Evolutionary conservation across 1,140 invertebrate genomes (phyloP).

Genomic region (Arion vulgaris): DNA sequence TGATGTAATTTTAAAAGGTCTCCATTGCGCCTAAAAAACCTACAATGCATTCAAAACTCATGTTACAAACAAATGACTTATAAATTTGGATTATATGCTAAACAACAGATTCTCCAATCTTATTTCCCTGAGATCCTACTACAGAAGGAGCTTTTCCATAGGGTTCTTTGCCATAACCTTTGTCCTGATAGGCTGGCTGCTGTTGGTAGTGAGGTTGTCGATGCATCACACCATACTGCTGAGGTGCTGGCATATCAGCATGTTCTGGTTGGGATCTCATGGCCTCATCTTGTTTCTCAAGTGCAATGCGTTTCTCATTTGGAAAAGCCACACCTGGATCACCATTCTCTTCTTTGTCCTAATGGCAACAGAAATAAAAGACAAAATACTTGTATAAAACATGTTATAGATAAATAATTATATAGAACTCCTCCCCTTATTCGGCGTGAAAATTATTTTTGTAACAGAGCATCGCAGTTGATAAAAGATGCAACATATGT

Average conservation of each 20-base stretch:
- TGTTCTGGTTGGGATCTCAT: conserved; percentile 26
- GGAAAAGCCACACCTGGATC: conserved; percentile 33
- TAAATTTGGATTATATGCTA: too few relatives aligned
- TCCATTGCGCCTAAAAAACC: too few relatives aligned
- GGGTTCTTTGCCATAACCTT: conserved; percentile 8
- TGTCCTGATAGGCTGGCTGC: conserved; percentile 24
- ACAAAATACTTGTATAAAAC: too few relatives aligned
- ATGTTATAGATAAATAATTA: too few relatives aligned
- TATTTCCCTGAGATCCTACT: conserved; percentile 4
- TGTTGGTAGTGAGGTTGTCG: conserved; percentile 2
- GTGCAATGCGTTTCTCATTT: conserved; percentile 1
- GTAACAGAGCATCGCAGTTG: too few relatives aligned
- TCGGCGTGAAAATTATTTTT: too few relatives aligned
- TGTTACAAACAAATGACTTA: too few relatives aligned
- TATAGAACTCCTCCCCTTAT: too few relatives aligned
- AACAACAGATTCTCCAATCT: conserved; percentile 41
- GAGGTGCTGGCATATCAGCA: background rate
- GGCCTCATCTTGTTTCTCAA: conserved; percentile 39
- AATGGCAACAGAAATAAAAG: background rate
- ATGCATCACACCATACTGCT: background rate
- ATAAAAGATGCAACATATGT: too few relatives aligned
- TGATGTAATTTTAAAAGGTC: too few relatives aligned
- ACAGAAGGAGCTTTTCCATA: background rate
- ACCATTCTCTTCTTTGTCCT: conserved; percentile 40
- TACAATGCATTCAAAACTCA: too few relatives aligned